phyloP scores from a whole-genome alignment of 2,797 vertebrate genomes.

The Chrosomus eos region DNA sequence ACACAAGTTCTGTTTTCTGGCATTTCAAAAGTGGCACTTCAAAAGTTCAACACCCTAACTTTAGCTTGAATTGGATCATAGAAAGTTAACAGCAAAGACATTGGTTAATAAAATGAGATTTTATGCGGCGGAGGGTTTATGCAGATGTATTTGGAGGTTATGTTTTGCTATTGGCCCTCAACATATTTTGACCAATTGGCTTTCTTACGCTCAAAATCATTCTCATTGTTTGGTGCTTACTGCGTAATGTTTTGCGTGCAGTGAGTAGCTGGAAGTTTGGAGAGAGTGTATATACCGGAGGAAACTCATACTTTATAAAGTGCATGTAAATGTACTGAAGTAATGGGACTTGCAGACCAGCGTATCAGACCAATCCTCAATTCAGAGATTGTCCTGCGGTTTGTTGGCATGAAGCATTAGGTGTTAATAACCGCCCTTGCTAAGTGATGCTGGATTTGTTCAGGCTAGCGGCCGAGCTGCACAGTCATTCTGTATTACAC shows the following conservation, averaged over 20 bases:
- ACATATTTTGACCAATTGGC: no score
- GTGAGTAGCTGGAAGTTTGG: background rate
- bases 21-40: background rate
- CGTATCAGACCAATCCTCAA: background rate
- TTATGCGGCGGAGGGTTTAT: no score
- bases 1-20: no score
- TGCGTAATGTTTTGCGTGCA: background rate
- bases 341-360: background rate
- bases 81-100: background rate
- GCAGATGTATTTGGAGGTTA: no score
- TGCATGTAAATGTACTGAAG: background rate
- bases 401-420: background rate
- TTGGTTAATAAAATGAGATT: no score
- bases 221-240: background rate
- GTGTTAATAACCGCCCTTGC: background rate
- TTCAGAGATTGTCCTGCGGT: background rate
- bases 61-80: no score
- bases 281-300: background rate
- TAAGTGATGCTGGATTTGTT: slow-evolving; percentile 11
- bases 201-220: no score
- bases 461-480: background rate
- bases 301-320: background rate
- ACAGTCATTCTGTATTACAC: background rate
- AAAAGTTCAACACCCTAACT: no score
- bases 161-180: no score